Percentiles rank a stretch among this genome's conserved stretches.
Evolutionary conservation across 2,888 invertebrate genomes (phyloP).

Genomic region (Tachystola acroxantha): DNA sequence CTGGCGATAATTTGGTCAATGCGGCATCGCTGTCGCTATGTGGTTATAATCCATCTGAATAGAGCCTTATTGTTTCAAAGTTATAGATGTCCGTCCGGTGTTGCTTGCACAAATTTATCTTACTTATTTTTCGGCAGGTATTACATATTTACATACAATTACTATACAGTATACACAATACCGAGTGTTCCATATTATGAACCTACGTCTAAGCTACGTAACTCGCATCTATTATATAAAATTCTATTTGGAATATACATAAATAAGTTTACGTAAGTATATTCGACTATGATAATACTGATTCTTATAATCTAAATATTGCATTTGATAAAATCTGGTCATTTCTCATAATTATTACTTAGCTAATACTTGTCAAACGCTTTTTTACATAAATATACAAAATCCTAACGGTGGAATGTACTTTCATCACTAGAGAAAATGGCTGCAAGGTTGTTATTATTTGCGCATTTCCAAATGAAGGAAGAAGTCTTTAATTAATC

Average conservation of each 20-base stretch:
- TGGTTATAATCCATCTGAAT: no score
- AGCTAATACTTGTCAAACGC: slow-evolving; percentile 41
- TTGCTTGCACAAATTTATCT: no score
- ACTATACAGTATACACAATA: slow-evolving; percentile 55
- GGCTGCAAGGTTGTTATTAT: no score
- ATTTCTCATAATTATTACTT: slow-evolving; percentile 55
- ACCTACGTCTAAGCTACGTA: slow-evolving; percentile 19
- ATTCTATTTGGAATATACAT: slow-evolving; percentile 62
- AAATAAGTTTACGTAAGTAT: slow-evolving; percentile 62
- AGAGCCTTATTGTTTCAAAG: no score
- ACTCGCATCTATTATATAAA: slow-evolving; percentile 45
- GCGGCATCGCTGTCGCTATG: no score
- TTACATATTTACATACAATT: slow-evolving; percentile 48
- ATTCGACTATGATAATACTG: slow-evolving; percentile 74
- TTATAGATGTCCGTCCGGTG: no score
- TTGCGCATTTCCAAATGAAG: no score
- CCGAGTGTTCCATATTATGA: neutral
- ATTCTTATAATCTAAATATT: slow-evolving; percentile 72
- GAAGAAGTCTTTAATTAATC: no score
- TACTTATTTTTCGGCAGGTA: neutral
- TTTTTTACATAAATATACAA: slow-evolving; percentile 69
- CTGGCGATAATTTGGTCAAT: no score
- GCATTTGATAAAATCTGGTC: slow-evolving; percentile 77
- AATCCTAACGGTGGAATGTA: slow-evolving; percentile 50
- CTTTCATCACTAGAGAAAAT: slow-evolving; percentile 28